A percentile compares a stretch with the other conserved stretches of the same genome.
phyloP scores from a whole-genome alignment of 2,888 invertebrate genomes.

The Lysandra bellargus region DNA sequence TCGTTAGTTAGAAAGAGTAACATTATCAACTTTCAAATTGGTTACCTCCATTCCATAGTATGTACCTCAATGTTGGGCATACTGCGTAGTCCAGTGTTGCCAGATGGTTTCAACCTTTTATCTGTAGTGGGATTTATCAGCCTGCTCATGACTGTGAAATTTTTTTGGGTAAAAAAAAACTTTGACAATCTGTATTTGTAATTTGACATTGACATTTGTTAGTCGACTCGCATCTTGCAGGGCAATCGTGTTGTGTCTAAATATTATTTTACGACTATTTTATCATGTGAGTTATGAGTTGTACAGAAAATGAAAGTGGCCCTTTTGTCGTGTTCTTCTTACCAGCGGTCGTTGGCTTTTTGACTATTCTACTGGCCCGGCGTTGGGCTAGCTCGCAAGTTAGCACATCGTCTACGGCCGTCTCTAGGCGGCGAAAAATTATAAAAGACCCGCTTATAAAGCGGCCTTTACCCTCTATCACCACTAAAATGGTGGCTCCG shows the following conservation, averaged over 20 bases:
- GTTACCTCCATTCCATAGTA: too few relatives aligned
- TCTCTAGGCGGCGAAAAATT: conserved; percentile 75
- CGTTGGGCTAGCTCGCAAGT: conserved; percentile 76
- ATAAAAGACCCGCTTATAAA: conserved; percentile 74
- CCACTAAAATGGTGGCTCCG: conserved; percentile 71
- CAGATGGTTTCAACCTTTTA: too few relatives aligned
- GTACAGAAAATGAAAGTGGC: conserved; percentile 80
- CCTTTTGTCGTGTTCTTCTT: conserved; percentile 80
- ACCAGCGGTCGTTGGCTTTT: conserved; percentile 76
- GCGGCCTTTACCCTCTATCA: conserved; percentile 67
- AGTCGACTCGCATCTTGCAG: conserved; percentile 34
- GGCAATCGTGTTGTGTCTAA: conserved; percentile 45
- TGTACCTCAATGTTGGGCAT: too few relatives aligned
- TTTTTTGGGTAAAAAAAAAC: too few relatives aligned
- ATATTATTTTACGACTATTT: conserved; percentile 65
- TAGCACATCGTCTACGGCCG: conserved; percentile 69
- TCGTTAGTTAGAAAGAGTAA: too few relatives aligned
- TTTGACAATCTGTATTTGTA: too few relatives aligned
- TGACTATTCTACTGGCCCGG: conserved; percentile 75
- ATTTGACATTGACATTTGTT: conserved; percentile 25
- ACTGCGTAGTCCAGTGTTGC: too few relatives aligned
- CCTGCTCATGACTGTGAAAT: too few relatives aligned
- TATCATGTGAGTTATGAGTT: conserved; percentile 81
- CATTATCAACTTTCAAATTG: too few relatives aligned
- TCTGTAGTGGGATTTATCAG: too few relatives aligned